These are phyloP conservation scores for Calidris pygmaea DNA, from an alignment of 2,113 vertebrate genomes.

Conservation along the genomic window DNA sequence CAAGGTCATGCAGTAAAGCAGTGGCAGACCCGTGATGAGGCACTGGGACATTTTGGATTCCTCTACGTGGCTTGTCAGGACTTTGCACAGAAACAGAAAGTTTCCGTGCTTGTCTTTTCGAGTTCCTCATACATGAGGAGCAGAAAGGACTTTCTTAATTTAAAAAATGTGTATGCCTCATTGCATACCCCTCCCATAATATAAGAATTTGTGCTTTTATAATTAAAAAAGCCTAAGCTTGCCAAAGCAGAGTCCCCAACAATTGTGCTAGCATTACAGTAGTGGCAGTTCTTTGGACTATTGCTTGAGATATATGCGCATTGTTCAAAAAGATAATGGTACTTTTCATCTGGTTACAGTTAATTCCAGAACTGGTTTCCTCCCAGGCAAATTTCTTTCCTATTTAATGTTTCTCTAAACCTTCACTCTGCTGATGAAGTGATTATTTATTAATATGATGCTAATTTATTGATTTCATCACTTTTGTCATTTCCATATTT, in stretches of 20 bases:
- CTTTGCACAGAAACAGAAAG: not conserved
- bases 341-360: not conserved
- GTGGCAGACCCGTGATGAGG: not conserved
- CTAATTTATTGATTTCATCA: constrained; percentile 16
- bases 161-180: not conserved
- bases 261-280: not conserved
- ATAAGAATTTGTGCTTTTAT: not conserved
- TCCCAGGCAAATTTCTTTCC: not conserved
- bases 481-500: not conserved
- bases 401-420: constrained; percentile 36
- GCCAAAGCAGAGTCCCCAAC: not conserved
- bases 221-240: constrained; percentile 3
- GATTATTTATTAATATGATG: not conserved
- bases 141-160: constrained; percentile 28
- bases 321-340: constrained; percentile 14
- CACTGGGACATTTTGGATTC: not conserved
- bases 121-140: not conserved
- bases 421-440: not conserved
- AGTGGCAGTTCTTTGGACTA: not conserved
- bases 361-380: constrained; percentile 7
- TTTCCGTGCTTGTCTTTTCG: not conserved
- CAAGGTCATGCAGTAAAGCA: not conserved
- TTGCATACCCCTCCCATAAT: not conserved
- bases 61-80: not conserved
- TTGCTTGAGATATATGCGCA: not conserved